Percentiles rank a stretch among this genome's conserved stretches.
Conservation (phyloP, 1,140 invertebrate genomes). For the Pissodes strobi region DNA sequence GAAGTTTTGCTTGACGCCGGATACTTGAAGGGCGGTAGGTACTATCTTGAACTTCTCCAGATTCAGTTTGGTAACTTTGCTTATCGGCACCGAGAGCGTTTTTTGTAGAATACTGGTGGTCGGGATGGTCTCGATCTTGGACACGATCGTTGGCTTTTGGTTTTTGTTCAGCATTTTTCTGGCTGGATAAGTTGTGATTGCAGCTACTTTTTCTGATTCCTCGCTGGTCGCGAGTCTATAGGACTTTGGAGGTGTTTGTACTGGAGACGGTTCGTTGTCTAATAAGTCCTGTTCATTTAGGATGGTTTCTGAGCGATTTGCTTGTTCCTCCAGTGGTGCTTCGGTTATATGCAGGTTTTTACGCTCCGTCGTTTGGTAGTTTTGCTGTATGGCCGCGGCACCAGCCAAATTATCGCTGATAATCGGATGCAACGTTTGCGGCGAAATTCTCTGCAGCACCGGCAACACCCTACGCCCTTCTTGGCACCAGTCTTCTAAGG, state of each 20-base stretch:
- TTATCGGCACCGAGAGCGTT: slow-evolving; percentile 49
- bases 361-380: slow-evolving; percentile 56
- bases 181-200: slow-evolving; percentile 1
- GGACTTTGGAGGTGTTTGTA: slow-evolving; percentile 65
- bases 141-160: slow-evolving; percentile 53
- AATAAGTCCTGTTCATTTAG: not conserved
- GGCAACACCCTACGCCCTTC: slow-evolving; percentile 83
- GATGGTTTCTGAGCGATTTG: not conserved
- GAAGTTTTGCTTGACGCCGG: slow-evolving; percentile 47
- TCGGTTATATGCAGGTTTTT: slow-evolving; percentile 65
- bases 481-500: slow-evolving; percentile 80
- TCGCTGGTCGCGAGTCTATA: too few species aligned
- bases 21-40: slow-evolving; percentile 38
- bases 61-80: slow-evolving; percentile 51
- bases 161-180: slow-evolving; percentile 34
- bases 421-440: slow-evolving; percentile 83
- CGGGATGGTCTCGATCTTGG: slow-evolving; percentile 44
- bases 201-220: slow-evolving; percentile 43
- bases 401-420: slow-evolving; percentile 54
- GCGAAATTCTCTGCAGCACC: slow-evolving; percentile 77
- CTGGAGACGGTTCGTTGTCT: not conserved
- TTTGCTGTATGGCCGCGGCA: not conserved
- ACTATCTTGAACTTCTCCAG: slow-evolving; percentile 53
- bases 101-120: slow-evolving; percentile 49
- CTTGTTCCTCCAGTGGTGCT: not conserved